Evolutionary conservation across 2,797 vertebrate species (phyloP).

Genomic region (Phrynocephalus forsythii): DNA sequence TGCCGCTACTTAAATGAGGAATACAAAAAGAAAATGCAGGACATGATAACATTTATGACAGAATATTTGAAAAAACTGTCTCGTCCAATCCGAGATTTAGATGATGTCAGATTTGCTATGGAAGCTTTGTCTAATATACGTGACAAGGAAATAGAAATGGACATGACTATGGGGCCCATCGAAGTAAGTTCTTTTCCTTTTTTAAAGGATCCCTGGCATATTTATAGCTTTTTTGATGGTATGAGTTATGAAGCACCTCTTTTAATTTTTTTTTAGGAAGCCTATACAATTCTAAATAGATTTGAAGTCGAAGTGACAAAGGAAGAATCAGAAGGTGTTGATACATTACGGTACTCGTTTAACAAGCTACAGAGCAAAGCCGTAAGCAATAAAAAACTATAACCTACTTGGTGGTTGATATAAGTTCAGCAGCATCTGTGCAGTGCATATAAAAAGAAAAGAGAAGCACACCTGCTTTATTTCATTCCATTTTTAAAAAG

Average conservation of each 20-base stretch:
- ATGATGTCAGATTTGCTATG: slow-evolving; percentile 84
- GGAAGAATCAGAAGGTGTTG: slow-evolving; percentile 82
- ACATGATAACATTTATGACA: slow-evolving; percentile 73
- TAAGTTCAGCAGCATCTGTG: slow-evolving; percentile 3
- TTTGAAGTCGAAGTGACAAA: slow-evolving; percentile 81
- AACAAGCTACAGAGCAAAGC: slow-evolving; percentile 81
- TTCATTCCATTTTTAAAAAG: too few species aligned
- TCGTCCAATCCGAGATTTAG: slow-evolving; percentile 81
- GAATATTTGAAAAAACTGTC: slow-evolving; percentile 78
- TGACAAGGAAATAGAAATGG: slow-evolving; percentile 81
- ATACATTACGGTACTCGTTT: slow-evolving; percentile 80
- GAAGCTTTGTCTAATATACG: slow-evolving; percentile 78
- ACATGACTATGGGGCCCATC: slow-evolving; percentile 83
- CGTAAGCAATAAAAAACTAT: slow-evolving; percentile 74
- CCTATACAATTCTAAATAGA: slow-evolving; percentile 80
- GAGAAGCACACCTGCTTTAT: too few species aligned
- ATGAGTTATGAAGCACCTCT: not conserved
- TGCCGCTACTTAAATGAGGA: slow-evolving; percentile 83
- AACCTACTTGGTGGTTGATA: not conserved
- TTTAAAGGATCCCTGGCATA: not conserved
- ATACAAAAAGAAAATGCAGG: slow-evolving; percentile 83
- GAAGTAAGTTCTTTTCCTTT: slow-evolving; percentile 77
- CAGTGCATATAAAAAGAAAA: not conserved
- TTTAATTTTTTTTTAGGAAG: slow-evolving; percentile 76
- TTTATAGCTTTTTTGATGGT: not conserved